Conservation (phyloP, 2,113 vertebrate species). For the Plotosus lineatus region DNA sequence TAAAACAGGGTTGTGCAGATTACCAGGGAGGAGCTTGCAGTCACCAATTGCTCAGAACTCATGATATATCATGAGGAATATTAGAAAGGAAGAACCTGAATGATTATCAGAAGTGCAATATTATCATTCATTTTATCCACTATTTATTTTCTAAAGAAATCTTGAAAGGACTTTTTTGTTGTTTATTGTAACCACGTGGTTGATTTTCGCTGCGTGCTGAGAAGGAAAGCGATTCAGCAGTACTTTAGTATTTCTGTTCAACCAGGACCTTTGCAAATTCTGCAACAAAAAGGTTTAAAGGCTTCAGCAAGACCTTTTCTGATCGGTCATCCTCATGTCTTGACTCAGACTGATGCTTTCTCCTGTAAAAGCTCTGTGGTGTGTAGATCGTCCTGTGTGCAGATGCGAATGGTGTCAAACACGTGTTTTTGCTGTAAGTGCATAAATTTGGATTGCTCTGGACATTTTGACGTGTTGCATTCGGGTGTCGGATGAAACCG, state of each 20-base stretch:
- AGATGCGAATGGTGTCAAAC: too few species aligned
- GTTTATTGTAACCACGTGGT: background rate
- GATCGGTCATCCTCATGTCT: too few species aligned
- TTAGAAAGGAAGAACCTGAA: background rate
- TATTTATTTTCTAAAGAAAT: background rate
- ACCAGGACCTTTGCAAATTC: background rate
- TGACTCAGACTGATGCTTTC: too few species aligned
- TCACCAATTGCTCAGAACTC: background rate
- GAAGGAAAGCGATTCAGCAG: background rate
- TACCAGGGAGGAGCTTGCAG: background rate
- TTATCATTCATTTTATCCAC: background rate
- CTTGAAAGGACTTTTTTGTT: background rate
- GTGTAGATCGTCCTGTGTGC: too few species aligned
- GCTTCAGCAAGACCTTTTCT: background rate
- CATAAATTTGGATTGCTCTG: background rate
- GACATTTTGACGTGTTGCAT: background rate
- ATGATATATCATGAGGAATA: background rate
- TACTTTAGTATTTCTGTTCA: background rate
- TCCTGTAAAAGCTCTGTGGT: too few species aligned
- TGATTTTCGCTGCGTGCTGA: background rate
- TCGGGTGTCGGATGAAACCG: background rate
- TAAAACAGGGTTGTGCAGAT: slow-evolving; percentile 28
- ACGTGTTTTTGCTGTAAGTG: too few species aligned
- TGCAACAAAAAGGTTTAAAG: background rate
- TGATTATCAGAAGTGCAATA: background rate